Base-by-base conservation (phyloP, 2,797 vertebrate genomes). In the Etheostoma perlongum region DNA sequence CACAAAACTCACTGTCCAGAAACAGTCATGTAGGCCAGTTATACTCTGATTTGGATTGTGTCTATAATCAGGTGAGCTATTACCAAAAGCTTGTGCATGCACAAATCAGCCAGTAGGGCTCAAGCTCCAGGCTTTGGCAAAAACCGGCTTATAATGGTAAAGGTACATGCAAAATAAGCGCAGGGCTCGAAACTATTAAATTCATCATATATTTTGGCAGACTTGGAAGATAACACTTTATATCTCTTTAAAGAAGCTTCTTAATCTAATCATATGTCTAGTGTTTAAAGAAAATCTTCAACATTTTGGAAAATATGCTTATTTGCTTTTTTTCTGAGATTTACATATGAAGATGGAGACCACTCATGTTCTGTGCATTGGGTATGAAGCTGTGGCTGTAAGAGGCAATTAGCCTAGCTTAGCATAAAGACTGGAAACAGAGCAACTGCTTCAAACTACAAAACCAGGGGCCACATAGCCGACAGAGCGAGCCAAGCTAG, bases 131-230 rank as follows among this genome's bases (percentile, higher is more conserved):
- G 84, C 87, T 79, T 88, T 85, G 74, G 88, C 88, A 84, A 88
- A 83, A 85, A 85, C 86, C 84, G 86, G 88, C 84, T 87, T 83
- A 89, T 86, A 84, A 40, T 67, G 85, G 80, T 82, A 86, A 85
- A 90, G 82, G 81, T 86, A 74, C 94, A 95, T 94, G 94, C 95
- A 81, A 89, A 82, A n/a, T 83, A 86, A 88, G 74, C 53, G 54
- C 63, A 76, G 59, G 79, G 70, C 76, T 78, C 27, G 60, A 83
- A 23, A 83, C 53, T 68, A 66, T 58, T 83, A 69, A 76, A 78
- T 60, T 79, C 18, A 49, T 75, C 63, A 57, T 61, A 68, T 69
- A 40, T 47, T 83, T 81, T 69, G 82, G 82, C 74, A 12, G 76
- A 81, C 70, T 53, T 75, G 54, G 69, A 83, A 67, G 69, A 81